A percentile compares a stretch with the other conserved stretches of the same genome.
Evolutionary conservation across 2,797 vertebrate genomes (phyloP).

Genomic region (Hafferia zeledoni): DNA sequence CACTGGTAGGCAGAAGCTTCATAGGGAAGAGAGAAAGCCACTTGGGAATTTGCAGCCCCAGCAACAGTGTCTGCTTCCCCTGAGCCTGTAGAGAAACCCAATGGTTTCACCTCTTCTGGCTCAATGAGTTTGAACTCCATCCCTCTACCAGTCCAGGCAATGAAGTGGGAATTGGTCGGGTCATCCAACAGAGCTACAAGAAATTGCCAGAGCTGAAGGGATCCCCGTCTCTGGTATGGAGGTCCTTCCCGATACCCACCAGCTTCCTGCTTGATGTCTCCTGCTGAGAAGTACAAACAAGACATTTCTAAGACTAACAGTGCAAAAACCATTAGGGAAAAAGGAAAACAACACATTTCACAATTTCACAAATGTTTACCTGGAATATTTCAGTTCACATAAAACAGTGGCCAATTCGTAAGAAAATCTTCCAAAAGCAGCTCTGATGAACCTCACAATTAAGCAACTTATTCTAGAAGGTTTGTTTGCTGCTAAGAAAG

Average conservation of each 20-base stretch:
- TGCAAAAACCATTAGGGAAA: neutral
- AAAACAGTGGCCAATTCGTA: neutral
- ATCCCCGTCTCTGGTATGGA: conserved; percentile 93
- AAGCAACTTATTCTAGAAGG: neutral
- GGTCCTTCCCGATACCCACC: conserved; percentile 87
- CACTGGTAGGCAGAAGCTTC: neutral
- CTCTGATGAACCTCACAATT: neutral
- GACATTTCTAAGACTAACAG: neutral
- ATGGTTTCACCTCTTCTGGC: conserved; percentile 90
- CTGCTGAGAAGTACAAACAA: conserved; percentile 63
- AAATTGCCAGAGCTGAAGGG: conserved; percentile 97
- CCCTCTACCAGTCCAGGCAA: conserved; percentile 96
- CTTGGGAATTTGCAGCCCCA: neutral
- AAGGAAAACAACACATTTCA: neutral
- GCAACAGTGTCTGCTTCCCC: neutral
- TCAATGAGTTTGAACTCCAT: conserved; percentile 99
- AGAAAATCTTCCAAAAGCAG: neutral
- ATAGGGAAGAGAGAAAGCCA: neutral
- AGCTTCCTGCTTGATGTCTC: conserved; percentile 92
- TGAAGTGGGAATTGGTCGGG: conserved; percentile 92
- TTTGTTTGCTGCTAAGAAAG: neutral
- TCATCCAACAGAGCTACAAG: conserved; percentile 93
- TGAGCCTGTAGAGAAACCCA: neutral
- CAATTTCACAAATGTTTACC: neutral
- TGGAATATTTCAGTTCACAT: neutral